Evolutionary conservation across 2,797 vertebrate species (phyloP).

Genomic region (Benthosema pterotum): DNA sequence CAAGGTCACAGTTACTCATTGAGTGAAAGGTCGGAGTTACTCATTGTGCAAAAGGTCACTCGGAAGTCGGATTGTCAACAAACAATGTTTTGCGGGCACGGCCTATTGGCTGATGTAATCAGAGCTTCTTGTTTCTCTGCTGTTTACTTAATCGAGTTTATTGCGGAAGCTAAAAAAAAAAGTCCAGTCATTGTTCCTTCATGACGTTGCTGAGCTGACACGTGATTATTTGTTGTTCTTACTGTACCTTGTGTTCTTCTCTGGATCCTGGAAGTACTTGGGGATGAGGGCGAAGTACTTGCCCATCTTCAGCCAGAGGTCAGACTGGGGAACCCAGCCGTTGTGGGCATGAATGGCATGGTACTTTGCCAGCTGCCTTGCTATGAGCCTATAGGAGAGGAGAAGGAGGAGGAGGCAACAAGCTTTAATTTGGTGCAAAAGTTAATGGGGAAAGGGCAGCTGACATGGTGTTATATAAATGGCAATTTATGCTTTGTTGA

Average conservation of each 20-base stretch:
- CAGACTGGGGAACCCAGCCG: slow-evolving; percentile 96
- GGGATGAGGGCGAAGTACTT: slow-evolving; percentile 95
- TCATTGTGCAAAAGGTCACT: neutral
- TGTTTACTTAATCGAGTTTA: too few relatives aligned
- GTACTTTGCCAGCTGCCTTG: slow-evolving; percentile 95
- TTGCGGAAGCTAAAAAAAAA: too few relatives aligned
- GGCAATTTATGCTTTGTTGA: too few relatives aligned
- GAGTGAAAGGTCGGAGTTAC: neutral
- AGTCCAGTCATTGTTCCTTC: too few relatives aligned
- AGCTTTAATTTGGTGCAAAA: neutral
- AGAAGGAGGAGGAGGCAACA: slow-evolving; percentile 2
- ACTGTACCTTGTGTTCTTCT: slow-evolving; percentile 90
- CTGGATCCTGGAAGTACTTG: slow-evolving; percentile 86
- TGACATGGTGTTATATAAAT: neutral
- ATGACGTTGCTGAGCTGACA: too few relatives aligned
- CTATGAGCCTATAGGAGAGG: slow-evolving; percentile 85
- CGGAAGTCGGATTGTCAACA: neutral
- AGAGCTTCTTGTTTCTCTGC: neutral
- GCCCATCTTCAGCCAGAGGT: slow-evolving; percentile 95
- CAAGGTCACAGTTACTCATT: neutral
- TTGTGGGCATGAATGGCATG: slow-evolving; percentile 98
- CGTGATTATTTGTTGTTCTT: slow-evolving; percentile 28
- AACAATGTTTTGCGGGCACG: too few relatives aligned
- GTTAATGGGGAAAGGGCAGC: neutral
- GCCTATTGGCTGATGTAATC: neutral